phyloP scores from a whole-genome alignment of 2,888 invertebrate species.

The Minunthozetes semirufus region DNA sequence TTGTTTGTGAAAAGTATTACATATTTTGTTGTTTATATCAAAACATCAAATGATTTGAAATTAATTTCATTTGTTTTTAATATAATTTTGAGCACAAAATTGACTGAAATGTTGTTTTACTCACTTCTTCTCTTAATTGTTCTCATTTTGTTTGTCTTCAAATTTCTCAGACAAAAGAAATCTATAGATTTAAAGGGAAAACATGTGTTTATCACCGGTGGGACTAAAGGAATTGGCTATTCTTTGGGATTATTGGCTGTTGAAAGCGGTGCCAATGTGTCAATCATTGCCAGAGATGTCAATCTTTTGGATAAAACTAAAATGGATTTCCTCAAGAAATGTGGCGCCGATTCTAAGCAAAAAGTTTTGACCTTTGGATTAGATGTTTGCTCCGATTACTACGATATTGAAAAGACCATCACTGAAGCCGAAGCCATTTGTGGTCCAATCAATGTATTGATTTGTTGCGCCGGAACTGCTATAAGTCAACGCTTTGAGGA shows the following conservation, averaged over 20 bases:
- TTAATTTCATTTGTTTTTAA: neutral
- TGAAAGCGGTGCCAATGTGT: conserved; percentile 74
- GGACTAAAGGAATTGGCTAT: conserved; percentile 92
- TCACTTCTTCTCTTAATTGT: neutral
- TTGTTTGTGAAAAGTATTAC: neutral
- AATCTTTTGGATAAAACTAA: conserved; percentile 57
- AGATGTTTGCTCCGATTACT: conserved; percentile 47
- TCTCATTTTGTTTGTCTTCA: neutral
- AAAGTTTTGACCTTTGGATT: conserved; percentile 46
- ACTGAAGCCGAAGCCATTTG: conserved; percentile 57
- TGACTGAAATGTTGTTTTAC: neutral
- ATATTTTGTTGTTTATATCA: neutral
- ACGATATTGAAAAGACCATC: conserved; percentile 45
- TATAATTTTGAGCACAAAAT: neutral
- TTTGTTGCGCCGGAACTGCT: conserved; percentile 84
- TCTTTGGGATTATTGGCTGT: conserved; percentile 70
- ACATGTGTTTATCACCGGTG: conserved; percentile 64
- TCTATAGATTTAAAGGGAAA: conserved; percentile 16
- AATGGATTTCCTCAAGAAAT: conserved; percentile 49
- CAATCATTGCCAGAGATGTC: conserved; percentile 68
- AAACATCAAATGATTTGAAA: neutral
- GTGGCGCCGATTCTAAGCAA: conserved; percentile 41
- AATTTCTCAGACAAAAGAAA: neutral
- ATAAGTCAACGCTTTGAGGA: conserved; percentile 74
- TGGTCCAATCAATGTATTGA: conserved; percentile 77